phyloP scores from a whole-genome alignment of 2,797 vertebrate species.

The Ataeniobius toweri region DNA sequence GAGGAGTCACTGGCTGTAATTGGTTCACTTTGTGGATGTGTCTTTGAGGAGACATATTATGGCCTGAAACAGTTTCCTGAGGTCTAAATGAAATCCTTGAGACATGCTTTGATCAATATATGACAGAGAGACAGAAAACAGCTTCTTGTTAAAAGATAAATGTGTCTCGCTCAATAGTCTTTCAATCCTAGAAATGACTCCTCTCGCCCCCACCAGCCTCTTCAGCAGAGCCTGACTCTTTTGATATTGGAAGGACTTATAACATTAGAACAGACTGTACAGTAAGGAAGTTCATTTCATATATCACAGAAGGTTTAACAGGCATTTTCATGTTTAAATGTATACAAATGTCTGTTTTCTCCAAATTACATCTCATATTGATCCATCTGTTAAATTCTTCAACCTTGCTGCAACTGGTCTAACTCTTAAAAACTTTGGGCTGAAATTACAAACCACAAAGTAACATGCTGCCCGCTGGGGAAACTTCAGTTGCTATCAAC shows the following conservation, averaged over 20 bases:
- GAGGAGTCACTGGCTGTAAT: neutral
- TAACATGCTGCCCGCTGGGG: neutral
- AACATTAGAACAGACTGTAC: neutral
- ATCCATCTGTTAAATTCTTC: neutral
- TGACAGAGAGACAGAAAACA: neutral
- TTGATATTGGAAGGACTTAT: neutral
- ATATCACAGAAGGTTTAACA: neutral
- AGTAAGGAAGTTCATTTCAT: neutral
- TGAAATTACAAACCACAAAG: neutral
- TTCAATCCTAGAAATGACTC: neutral
- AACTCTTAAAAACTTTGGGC: neutral
- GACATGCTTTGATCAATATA: neutral
- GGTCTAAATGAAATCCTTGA: constrained; percentile 2
- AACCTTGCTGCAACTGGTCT: neutral
- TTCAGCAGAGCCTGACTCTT: neutral
- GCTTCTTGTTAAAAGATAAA: neutral
- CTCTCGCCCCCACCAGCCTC: neutral
- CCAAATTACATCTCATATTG: neutral
- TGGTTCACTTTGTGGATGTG: neutral
- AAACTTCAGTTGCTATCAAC: neutral
- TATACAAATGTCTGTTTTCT: neutral
- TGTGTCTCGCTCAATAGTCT: neutral
- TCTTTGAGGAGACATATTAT: constrained; percentile 1
- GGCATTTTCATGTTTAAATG: neutral
- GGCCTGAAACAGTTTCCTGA: neutral